Conservation (phyloP, 2,888 invertebrate genomes). For the Mylabris sibirica region DNA sequence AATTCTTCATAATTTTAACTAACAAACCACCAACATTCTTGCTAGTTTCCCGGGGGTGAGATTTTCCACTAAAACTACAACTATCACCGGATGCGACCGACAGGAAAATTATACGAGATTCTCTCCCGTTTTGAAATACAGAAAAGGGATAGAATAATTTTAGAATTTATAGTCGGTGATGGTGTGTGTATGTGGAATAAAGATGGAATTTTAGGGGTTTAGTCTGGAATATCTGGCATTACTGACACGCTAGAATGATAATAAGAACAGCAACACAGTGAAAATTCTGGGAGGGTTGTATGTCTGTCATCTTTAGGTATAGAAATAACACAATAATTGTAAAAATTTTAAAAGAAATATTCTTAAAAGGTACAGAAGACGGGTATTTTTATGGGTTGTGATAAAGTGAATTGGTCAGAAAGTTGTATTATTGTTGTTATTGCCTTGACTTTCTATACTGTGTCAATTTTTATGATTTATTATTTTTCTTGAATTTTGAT, state of each 20-base stretch:
- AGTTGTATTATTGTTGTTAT: neutral
- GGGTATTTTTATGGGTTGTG: too few species aligned
- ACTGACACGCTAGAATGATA: constrained; percentile 7
- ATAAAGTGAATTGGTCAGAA: too few species aligned
- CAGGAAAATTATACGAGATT: constrained; percentile 52
- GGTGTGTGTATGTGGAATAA: neutral
- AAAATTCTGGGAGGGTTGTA: neutral
- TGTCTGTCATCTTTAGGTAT: neutral
- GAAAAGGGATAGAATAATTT: constrained; percentile 1
- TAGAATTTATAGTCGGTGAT: neutral
- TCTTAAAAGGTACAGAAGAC: neutral
- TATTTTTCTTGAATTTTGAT: neutral
- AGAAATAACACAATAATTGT: too few species aligned
- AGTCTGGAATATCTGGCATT: neutral
- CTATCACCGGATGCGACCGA: constrained; percentile 58
- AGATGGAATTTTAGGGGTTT: constrained; percentile 1
- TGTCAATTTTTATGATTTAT: neutral
- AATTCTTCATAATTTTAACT: neutral
- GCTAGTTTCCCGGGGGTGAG: neutral
- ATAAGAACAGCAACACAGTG: neutral
- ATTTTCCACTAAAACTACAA: neutral
- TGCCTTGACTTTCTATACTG: neutral
- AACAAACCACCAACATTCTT: neutral
- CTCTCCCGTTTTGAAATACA: neutral
- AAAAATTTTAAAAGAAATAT: neutral